Evolutionary conservation across 2,888 invertebrate genomes (phyloP).

Genomic region (Chorisops tibialis): DNA sequence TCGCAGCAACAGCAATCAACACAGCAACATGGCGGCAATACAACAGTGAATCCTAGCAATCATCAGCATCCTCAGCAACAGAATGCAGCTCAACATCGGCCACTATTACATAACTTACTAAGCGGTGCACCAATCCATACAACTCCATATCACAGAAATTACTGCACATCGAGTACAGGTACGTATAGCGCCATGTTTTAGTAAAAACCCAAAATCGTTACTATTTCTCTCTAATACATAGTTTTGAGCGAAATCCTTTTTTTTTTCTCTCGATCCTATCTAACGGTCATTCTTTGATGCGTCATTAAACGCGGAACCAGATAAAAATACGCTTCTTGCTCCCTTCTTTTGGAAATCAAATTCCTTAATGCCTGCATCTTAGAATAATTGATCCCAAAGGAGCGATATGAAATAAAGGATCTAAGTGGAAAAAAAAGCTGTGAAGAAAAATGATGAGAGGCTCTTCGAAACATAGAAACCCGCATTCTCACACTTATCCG

Average conservation of each 20-base stretch:
- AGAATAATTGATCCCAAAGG: background rate
- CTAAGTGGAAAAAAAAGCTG: background rate
- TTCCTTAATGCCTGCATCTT: conserved; percentile 1
- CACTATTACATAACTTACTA: conserved; percentile 50
- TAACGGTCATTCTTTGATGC: too few species aligned
- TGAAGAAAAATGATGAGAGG: background rate
- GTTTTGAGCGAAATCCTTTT: background rate
- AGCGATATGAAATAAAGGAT: background rate
- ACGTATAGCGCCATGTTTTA: conserved; percentile 33
- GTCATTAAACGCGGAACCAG: background rate
- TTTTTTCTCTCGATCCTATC: too few species aligned
- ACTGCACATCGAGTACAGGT: conserved; percentile 53
- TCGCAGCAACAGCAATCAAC: conserved; percentile 37
- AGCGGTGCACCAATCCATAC: conserved; percentile 52
- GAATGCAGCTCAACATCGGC: conserved; percentile 47
- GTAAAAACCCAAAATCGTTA: background rate
- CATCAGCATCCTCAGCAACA: conserved; percentile 45
- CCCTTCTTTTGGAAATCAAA: background rate
- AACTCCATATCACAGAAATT: conserved; percentile 51
- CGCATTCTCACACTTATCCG: conserved; percentile 28
- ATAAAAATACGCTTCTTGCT: background rate
- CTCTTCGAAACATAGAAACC: background rate
- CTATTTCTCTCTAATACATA: too few species aligned
- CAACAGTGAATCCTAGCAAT: conserved; percentile 39
- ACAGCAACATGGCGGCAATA: conserved; percentile 15